phyloP scores from a whole-genome alignment of 2,888 invertebrate genomes.

The Mesorhabditis spiculigera region DNA sequence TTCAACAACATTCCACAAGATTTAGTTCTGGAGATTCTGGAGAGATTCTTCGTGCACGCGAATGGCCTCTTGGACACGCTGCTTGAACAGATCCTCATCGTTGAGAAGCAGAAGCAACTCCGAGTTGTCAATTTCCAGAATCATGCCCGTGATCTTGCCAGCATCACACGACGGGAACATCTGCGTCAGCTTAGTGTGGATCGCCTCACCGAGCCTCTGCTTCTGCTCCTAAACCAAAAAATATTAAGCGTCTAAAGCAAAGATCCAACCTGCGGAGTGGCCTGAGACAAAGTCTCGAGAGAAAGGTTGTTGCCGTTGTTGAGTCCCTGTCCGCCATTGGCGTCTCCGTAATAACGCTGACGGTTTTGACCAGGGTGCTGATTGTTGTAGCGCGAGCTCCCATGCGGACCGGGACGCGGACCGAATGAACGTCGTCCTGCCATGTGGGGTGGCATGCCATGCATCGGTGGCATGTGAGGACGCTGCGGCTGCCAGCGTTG shows the following conservation, averaged over 20 bases:
- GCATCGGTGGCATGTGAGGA: no score
- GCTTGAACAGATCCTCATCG: background rate
- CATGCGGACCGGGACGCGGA: no score
- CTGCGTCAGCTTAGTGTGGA: conserved; percentile 75
- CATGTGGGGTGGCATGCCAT: no score
- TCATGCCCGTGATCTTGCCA: conserved; percentile 40
- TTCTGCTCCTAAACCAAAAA: conserved; percentile 74
- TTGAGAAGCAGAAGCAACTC: background rate
- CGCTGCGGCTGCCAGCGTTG: no score
- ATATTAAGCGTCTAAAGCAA: no score
- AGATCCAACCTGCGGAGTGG: conserved; percentile 71
- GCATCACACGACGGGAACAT: conserved; percentile 13
- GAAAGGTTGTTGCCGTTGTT: conserved; percentile 18
- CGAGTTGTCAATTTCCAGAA: conserved; percentile 37
- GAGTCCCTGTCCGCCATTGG: no score
- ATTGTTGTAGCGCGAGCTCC: no score
- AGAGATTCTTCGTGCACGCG: conserved; percentile 16
- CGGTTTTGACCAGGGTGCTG: no score
- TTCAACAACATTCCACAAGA: no score
- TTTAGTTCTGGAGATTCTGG: conserved; percentile 23
- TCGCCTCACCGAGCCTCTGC: conserved; percentile 94
- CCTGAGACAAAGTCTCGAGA: conserved; percentile 64
- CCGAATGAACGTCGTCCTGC: no score
- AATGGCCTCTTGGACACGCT: background rate
- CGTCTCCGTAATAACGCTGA: no score